Base-by-base conservation (phyloP, 2,888 invertebrate genomes). In the Pandemis corylana region DNA sequence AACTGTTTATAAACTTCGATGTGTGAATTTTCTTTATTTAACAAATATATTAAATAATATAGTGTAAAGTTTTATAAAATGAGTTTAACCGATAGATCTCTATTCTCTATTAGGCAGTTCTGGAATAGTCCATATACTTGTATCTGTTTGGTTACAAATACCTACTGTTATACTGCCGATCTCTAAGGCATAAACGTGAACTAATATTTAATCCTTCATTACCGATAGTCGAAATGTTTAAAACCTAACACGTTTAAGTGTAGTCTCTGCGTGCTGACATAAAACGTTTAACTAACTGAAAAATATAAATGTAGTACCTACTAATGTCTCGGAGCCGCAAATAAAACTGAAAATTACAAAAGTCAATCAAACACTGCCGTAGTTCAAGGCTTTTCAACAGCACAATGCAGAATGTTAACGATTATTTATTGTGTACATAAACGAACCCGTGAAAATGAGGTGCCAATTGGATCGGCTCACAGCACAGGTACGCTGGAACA, bases 1-100 rank as follows among this genome's bases (percentile, higher is more conserved):
- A 79, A 80, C 78, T 82, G 7, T 44, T 61, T 61, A 3, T 49
- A 5, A 49, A n/a, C 51, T 13, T 20, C 5, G 44, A 36, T 62
- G 20, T 20, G 64, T 20, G 44, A 9, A 13, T 20, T 64, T n/a
- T n/a, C 5, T 62, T n/a, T 15, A 44, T 64, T 13, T 41, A 63
- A 42, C 12, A 62, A 41, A 62, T 28, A 9, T 62, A 12, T 12
- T 13, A 20, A 62, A 62, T 62, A 41, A 28, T 44, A 2, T 41
- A 41, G 59, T 62, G 41, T 6, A 20, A 2, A 6, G 20, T 12
- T 49, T 61, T 56, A n/a, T 13, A 68, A 10, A n/a, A 44, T 20
- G 64, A 20, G 28, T 41, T 62, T 20, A 62, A 41, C 6, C 61
- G 41, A 62, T 63, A 49, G 62, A 69, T 63, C 51, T 69, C 28